These are phyloP conservation scores for Chaetoderma sp. DNA, from an alignment of 2,888 invertebrate genomes.

Conservation along the genomic window DNA sequence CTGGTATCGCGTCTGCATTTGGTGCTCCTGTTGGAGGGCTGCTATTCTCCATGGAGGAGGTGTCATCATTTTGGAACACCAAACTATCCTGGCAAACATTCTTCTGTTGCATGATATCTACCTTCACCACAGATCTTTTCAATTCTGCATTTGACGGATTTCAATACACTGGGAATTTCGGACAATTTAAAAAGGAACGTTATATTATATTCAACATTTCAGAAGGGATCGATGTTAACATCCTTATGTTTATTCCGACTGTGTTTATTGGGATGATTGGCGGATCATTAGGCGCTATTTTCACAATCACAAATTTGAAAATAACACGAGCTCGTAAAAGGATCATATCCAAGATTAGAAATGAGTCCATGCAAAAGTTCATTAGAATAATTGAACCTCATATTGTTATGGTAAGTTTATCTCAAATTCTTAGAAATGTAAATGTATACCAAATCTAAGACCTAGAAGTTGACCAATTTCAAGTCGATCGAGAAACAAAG, in stretches of 20 bases:
- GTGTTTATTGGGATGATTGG: conserved; percentile 68
- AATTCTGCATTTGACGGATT: conserved; percentile 66
- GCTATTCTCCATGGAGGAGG: conserved; percentile 71
- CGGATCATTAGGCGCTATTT: conserved; percentile 68
- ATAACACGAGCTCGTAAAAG: conserved; percentile 63
- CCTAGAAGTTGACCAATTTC: too few relatives aligned
- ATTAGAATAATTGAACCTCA: conserved; percentile 64
- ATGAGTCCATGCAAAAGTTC: conserved; percentile 52
- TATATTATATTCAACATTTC: conserved; percentile 66
- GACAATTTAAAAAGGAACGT: conserved; percentile 65
- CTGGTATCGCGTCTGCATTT: conserved; percentile 71
- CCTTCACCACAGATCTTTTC: conserved; percentile 67
- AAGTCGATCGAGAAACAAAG: too few relatives aligned
- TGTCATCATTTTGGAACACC: conserved; percentile 70
- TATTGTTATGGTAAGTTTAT: conserved; percentile 55
- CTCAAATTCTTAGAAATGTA: too few relatives aligned
- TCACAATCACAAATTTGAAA: conserved; percentile 69
- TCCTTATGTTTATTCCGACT: conserved; percentile 69
- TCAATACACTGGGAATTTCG: conserved; percentile 61
- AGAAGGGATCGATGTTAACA: conserved; percentile 67
- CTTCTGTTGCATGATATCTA: conserved; percentile 70
- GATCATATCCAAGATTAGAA: conserved; percentile 57
- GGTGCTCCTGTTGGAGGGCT: conserved; percentile 71
- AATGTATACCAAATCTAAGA: too few relatives aligned
- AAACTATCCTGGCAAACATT: conserved; percentile 71